A percentile compares a stretch with the other conserved stretches of the same genome.
These are phyloP conservation scores for Zaprionus kolodkinae DNA, from an alignment of 1,140 invertebrate species.

Conservation along the genomic window DNA sequence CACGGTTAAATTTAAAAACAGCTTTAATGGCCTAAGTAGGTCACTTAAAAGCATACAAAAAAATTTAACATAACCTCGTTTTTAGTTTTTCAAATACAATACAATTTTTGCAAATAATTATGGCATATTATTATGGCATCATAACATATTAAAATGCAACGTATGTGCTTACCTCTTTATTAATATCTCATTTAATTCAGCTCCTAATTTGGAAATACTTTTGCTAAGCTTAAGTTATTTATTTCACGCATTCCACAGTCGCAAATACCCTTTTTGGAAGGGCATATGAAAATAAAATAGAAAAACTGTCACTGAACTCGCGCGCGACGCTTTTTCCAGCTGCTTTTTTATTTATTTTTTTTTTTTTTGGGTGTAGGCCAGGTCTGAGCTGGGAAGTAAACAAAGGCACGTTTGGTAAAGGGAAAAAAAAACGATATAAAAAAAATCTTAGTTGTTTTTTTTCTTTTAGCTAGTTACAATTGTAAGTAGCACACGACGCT, in stretches of 20 bases:
- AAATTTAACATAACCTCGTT: too few relatives aligned
- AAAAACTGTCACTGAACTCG: slow-evolving; percentile 73
- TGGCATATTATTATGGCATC: too few relatives aligned
- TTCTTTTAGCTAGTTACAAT: slow-evolving; percentile 76
- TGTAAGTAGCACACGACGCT: slow-evolving; percentile 74
- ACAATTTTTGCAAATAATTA: too few relatives aligned
- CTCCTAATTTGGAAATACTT: too few relatives aligned
- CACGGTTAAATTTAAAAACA: too few relatives aligned
- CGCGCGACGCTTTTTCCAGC: slow-evolving; percentile 49
- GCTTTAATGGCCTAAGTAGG: too few relatives aligned
- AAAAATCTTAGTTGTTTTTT: slow-evolving; percentile 67
- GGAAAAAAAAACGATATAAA: slow-evolving; percentile 27
- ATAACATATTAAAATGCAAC: too few relatives aligned
- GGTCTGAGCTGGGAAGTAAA: slow-evolving; percentile 57
- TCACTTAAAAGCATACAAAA: too few relatives aligned
- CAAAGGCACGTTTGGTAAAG: slow-evolving; percentile 74
- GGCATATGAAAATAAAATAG: slow-evolving; percentile 35
- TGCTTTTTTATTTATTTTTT: slow-evolving; percentile 38
- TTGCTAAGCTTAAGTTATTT: too few relatives aligned
- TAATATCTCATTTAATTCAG: too few relatives aligned
- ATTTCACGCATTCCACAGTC: not conserved
- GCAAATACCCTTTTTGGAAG: slow-evolving; percentile 2
- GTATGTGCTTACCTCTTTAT: too few relatives aligned
- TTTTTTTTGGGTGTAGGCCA: slow-evolving; percentile 76
- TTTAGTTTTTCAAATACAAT: too few relatives aligned